Conservation (phyloP, 2,113 vertebrate genomes). For the Neoarius graeffei region DNA sequence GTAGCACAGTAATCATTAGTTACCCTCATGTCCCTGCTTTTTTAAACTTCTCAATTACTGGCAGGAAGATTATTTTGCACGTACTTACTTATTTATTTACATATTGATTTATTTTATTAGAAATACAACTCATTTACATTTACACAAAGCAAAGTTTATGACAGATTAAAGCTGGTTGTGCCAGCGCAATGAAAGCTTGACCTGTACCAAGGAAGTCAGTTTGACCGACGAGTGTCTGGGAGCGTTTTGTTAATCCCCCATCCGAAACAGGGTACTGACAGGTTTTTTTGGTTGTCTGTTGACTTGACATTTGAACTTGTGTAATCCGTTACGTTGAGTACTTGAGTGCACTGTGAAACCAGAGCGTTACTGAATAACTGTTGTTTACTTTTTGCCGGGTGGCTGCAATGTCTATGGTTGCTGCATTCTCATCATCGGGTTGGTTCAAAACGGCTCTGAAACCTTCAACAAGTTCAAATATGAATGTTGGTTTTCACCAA, state of each 20-base stretch:
- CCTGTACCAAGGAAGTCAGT: constrained; percentile 64
- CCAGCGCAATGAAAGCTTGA: constrained; percentile 67
- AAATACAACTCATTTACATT: constrained; percentile 64
- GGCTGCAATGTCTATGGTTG: background rate
- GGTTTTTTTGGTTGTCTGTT: constrained; percentile 3
- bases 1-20: constrained; percentile 77
- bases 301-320: constrained; percentile 40
- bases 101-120: constrained; percentile 61
- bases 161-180: constrained; percentile 51
- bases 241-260: constrained; percentile 42
- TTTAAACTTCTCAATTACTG: constrained; percentile 68
- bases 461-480: background rate
- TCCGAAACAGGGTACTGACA: constrained; percentile 75
- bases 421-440: constrained; percentile 52
- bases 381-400: constrained; percentile 44
- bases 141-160: constrained; percentile 46
- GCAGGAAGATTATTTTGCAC: constrained; percentile 76
- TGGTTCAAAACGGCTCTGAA: background rate
- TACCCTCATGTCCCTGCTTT: constrained; percentile 68
- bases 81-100: constrained; percentile 51
- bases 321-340: constrained; percentile 31
- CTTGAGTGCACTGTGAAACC: constrained; percentile 59
- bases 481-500: background rate
- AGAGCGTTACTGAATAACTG: constrained; percentile 45
- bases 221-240: constrained; percentile 42